phyloP scores from a whole-genome alignment of 2,113 vertebrate species.

The Tautogolabrus adspersus region DNA sequence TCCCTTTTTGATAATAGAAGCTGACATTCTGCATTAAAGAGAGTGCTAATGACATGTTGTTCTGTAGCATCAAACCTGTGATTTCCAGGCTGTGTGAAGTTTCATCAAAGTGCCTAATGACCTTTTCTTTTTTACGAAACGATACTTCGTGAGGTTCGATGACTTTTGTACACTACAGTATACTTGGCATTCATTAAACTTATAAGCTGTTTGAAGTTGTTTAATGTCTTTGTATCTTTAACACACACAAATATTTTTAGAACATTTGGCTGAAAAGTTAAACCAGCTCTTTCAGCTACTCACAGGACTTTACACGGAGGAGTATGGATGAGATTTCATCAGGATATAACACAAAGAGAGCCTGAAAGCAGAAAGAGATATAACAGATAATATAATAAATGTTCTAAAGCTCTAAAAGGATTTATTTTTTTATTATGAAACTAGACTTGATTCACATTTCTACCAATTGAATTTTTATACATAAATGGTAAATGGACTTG shows the following conservation, averaged over 20 bases:
- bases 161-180: conserved; percentile 18
- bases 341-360: not conserved
- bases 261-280: no score
- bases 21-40: no score
- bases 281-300: not conserved
- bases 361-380: not conserved
- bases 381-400: not conserved
- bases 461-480: no score
- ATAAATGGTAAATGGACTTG: no score
- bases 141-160: not conserved
- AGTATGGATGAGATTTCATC: no score
- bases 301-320: not conserved
- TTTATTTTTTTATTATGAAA: no score
- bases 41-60: not conserved
- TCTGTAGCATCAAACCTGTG: not conserved
- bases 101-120: not conserved
- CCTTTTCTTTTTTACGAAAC: not conserved
- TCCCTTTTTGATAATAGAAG: no score
- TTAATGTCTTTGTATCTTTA: no score
- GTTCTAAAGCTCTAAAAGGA: no score
- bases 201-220: not conserved
- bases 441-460: no score
- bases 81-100: no score
- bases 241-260: no score
- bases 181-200: not conserved